Evolutionary conservation across 2,888 invertebrate species (phyloP), one percentile per base, ranked within the genome.

Genomic region (Heteromurus nitidus): DNA sequence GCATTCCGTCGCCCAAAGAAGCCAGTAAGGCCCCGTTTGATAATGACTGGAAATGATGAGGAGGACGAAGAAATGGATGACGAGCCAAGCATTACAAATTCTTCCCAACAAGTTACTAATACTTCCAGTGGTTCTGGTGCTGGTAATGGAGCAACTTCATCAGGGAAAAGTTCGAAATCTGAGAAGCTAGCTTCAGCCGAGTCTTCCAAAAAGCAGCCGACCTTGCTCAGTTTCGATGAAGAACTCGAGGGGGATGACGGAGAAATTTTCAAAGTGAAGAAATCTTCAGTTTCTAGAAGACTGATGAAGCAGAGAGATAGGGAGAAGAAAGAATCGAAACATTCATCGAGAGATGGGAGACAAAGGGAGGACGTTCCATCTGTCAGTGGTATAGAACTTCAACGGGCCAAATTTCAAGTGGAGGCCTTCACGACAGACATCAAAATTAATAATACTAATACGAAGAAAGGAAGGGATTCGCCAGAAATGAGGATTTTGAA

Each of bases 231-330:
- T 77, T 87, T 87, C 55, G 85, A 85, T 53, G 85, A 86, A 36
- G 85, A 86, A 18, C 67, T 83, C 16, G 82, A 85, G n/a, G 87
- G 85, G 90, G 95, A 94, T 88, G 95, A 95, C 89, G 94, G 93
- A 28, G 97, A 97, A 90, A 94, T 95, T 69, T 98, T 98, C 90
- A 95, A 97, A 92, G 95, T 98, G 68, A 97, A 96, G 89, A 98
- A 98, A 90, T 97, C 98, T 9, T 96, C 95, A 9, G 95, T 97
- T 88, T 97, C 97, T 90, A 95, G 96, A 90, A 93, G 94, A 89
- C 92, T 97, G 74, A 94, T 95, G 91, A 94, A 94, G 89, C 93
- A 95, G 89, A 90, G 95, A 88, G 95, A 95, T 88, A 94, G 94
- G 89, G 95, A 95, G 89, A 93, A 93, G 76, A 91, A 91, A 87